Evolutionary conservation across 2,797 vertebrate species (phyloP), one percentile per base, ranked within the genome.

Genomic region (Eurystomus glaucurus): DNA sequence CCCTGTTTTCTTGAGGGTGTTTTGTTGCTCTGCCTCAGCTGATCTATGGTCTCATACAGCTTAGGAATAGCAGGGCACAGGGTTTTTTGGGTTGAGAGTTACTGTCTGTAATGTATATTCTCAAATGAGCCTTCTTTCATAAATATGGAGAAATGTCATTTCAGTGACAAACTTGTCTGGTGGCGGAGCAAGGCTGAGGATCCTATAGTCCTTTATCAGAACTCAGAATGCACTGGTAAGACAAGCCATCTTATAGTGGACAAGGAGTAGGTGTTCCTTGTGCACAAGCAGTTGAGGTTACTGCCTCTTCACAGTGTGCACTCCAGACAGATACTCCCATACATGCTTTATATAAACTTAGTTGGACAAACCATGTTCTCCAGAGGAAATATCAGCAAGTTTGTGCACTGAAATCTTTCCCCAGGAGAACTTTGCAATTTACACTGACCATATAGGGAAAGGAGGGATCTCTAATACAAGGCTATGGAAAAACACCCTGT

Each of bases 211-310:
- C 20, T 48, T 76, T 41, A 39, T 45, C 62, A 78, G 29, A 11
- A 20, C 21, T 41, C 11, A 5, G 51, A 87, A 78, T 0, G 0
- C 0, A 0, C 8, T 52, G 12, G 11, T 29, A 28, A 45, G 31
- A 37, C 25, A 15, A 65, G 11, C 4, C 6, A 14, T 33, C 28
- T 66, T 31, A 9, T 4, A 66, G 33, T 2, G 0, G 0, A 61
- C 29, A 66, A 35, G 19, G 12, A 50, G 20, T 6, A 60, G 17
- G 6, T 61, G 57, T 87, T 61, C 20, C 18, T 10, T 25, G 6
- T 28, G 52, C 29, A 71, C 37, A 50, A 52, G 12, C n/a, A 37
- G 4, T 14, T 68, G 28, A 9, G 6, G 8, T 52, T 70, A 20
- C 11, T 68, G 25, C 9, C 13, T 60, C 28, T 64, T 93, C 37